Evolutionary conservation across 2,888 invertebrate genomes (phyloP).

Genomic region (Pterostichus niger): DNA sequence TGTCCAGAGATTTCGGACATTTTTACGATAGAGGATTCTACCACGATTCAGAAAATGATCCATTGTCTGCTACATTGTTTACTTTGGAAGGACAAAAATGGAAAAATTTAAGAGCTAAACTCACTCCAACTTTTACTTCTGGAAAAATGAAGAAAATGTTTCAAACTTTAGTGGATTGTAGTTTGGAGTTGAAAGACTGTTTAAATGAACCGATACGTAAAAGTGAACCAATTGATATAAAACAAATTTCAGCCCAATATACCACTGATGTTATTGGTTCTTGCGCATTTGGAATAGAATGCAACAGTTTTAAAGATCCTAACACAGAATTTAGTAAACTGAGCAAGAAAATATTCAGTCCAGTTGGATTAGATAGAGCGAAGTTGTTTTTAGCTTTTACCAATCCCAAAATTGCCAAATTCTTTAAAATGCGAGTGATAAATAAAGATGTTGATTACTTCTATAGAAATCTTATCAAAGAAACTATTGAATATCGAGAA

Average conservation of each 20-base stretch:
- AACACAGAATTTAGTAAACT: conserved; percentile 48
- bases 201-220: conserved; percentile 70
- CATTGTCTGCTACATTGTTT: conserved; percentile 80
- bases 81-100: conserved; percentile 79
- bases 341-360: conserved; percentile 4
- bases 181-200: conserved; percentile 77
- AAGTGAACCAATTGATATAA: conserved; percentile 60
- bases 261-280: conserved; percentile 62
- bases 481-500: conserved; percentile 75
- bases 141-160: conserved; percentile 83
- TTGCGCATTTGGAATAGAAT: conserved; percentile 64
- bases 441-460: conserved; percentile 58
- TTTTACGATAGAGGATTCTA: conserved; percentile 82
- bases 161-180: conserved; percentile 78
- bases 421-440: conserved; percentile 55
- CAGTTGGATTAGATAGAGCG: background rate
- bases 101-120: conserved; percentile 80
- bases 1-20: conserved; percentile 81
- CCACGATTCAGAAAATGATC: conserved; percentile 80
- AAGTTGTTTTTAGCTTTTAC: conserved; percentile 13
- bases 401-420: background rate
- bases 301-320: conserved; percentile 59
- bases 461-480: conserved; percentile 71
- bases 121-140: conserved; percentile 83
- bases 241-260: conserved; percentile 41